These are phyloP conservation scores for Miltochrista miniata DNA, from an alignment of 2,888 invertebrate species.

Conservation along the genomic window DNA sequence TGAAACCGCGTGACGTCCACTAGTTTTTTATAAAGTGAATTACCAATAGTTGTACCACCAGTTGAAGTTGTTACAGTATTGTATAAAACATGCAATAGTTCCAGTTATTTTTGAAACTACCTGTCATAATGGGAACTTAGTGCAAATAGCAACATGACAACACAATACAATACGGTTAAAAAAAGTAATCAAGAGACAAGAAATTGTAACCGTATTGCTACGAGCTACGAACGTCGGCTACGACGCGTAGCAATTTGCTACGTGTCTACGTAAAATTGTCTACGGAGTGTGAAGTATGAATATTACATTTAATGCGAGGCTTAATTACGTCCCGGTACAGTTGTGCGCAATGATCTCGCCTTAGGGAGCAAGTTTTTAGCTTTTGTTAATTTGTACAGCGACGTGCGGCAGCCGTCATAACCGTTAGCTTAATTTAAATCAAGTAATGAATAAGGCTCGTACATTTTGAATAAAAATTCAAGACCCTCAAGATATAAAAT, in stretches of 20 bases:
- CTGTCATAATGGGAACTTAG: too few relatives aligned
- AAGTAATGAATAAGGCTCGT: too few relatives aligned
- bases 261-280: neutral
- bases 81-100: too few relatives aligned
- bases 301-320: neutral
- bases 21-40: too few relatives aligned
- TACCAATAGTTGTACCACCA: too few relatives aligned
- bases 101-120: too few relatives aligned
- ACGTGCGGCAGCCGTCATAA: too few relatives aligned
- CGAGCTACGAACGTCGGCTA: conserved; percentile 2
- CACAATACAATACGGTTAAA: conserved; percentile 21
- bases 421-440: too few relatives aligned
- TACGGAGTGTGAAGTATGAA: neutral
- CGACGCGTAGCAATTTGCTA: neutral
- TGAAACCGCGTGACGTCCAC: too few relatives aligned
- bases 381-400: too few relatives aligned
- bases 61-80: neutral
- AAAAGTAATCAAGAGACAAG: conserved; percentile 29
- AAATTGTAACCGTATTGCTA: neutral
- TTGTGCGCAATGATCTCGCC: neutral
- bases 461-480: neutral
- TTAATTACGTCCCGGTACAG: conserved; percentile 2
- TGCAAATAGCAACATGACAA: neutral
- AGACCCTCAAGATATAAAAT: too few relatives aligned
- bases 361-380: too few relatives aligned